A percentile compares a stretch with the other conserved stretches of the same genome.
phyloP scores from a whole-genome alignment of 2,113 vertebrate genomes.

The Fregetta grallaria region DNA sequence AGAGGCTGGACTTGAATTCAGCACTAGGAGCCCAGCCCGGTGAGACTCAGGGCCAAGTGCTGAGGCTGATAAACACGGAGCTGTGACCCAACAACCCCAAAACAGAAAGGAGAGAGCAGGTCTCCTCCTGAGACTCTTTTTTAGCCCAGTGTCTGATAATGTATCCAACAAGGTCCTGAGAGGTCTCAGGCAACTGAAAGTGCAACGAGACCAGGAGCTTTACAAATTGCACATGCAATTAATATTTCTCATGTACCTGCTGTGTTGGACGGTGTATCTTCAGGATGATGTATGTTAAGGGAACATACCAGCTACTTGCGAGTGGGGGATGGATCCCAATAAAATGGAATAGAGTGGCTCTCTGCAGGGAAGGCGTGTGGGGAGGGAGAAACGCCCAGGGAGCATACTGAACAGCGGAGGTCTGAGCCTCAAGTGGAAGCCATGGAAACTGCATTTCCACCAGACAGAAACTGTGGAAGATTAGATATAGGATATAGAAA shows the following conservation, averaged over 20 bases:
- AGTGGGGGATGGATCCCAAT: background rate
- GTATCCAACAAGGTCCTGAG: background rate
- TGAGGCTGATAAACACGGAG: background rate
- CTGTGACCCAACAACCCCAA: background rate
- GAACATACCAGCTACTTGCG: background rate
- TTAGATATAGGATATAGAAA: background rate
- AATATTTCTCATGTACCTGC: background rate
- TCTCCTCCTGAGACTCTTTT: background rate
- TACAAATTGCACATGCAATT: background rate
- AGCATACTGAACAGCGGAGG: background rate
- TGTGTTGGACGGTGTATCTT: background rate
- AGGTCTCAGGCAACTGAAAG: background rate
- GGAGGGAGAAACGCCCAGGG: background rate
- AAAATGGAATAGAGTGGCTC: background rate
- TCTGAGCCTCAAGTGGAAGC: slow-evolving; percentile 56
- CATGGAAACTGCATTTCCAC: slow-evolving; percentile 38
- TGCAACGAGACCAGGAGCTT: background rate
- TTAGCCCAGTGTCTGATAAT: background rate
- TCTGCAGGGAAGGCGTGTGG: background rate
- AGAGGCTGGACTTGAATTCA: background rate
- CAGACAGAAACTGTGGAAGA: background rate
- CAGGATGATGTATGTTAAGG: background rate
- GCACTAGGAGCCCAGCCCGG: background rate
- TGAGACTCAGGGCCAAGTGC: background rate
- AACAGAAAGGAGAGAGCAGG: background rate